Base-by-base conservation (phyloP, 2,888 invertebrate species). In the Pristionchus mayeri region DNA sequence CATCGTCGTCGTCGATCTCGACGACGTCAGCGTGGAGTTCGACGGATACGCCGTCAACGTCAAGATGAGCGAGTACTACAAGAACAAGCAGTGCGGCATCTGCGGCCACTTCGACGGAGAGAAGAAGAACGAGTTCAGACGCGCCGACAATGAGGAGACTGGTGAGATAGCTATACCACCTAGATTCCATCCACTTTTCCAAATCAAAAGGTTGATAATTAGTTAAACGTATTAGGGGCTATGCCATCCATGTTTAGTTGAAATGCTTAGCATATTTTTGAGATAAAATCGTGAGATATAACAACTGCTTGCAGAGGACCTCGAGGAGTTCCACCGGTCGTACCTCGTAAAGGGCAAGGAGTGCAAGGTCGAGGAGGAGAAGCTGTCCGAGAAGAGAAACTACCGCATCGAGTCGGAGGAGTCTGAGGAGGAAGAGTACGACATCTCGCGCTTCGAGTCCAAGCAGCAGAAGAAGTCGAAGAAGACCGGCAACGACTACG, bases 101-200 rank as follows among this genome's bases (percentile, higher is more conserved):
- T 87, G 87, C 82, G 87, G 86, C 37, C 84, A 85, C 84, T 82
- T 75, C 71, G 85, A 87, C 50, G 40, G 34, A 44, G 85, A 86
- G 60, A 48, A 40, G 54, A 63, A 3, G 0, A 79, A 85, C 81
- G 87, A 88, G 40, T 84, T 87, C 81, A 82, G 84, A 75, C 63
- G 85, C 34, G 85, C 87, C 52, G 86, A 88, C 75, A 86, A 87
- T 76, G 54, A 83, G 24, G 85, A 84, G 67, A 84, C 84, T 27
- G 84, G 84, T 84, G 27, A 30, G 82, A 24, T n/a, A 44, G n/a
- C n/a, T n/a, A n/a, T n/a, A n/a, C n/a, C n/a, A n/a, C n/a, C n/a
- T n/a, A n/a, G n/a, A n/a, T n/a, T n/a, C n/a, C n/a, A n/a, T n/a
- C n/a, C n/a, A n/a, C n/a, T n/a, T n/a, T n/a, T n/a, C n/a, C n/a